A percentile compares a stretch with the other conserved stretches of the same genome.
Evolutionary conservation across 2,797 vertebrate genomes (phyloP).

Genomic region (Syngnathus rostellatus): DNA sequence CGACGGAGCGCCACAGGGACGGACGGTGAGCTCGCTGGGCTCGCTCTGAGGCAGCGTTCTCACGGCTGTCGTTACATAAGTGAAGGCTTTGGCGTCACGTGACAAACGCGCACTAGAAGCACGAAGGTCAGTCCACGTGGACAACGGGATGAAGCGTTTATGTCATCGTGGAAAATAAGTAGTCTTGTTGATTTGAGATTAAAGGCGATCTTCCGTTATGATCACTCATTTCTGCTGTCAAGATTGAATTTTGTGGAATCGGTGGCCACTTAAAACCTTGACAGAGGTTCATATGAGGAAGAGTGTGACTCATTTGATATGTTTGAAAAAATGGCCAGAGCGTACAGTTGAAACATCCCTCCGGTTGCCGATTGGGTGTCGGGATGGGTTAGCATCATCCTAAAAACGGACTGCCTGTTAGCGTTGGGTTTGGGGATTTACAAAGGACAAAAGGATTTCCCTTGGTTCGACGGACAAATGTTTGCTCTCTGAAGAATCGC

Average conservation of each 20-base stretch:
- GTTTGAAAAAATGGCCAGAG: neutral
- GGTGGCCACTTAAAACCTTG: no score
- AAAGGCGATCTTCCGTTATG: no score
- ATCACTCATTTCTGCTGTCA: no score
- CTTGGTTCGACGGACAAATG: neutral
- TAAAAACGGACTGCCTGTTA: conserved; percentile 7
- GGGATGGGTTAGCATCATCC: conserved; percentile 31
- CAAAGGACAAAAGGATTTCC: neutral
- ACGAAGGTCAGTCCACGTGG: conserved; percentile 45
- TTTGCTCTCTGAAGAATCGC: neutral
- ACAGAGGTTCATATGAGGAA: neutral
- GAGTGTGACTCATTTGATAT: neutral
- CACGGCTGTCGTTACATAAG: conserved; percentile 62
- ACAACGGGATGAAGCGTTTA: neutral
- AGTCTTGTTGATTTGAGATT: no score
- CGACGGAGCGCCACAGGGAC: conserved; percentile 16
- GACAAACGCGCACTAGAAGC: conserved; percentile 40
- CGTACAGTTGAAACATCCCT: neutral
- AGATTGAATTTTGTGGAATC: no score
- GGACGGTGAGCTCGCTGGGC: neutral
- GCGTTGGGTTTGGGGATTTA: neutral
- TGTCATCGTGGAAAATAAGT: neutral
- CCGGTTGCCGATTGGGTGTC: neutral
- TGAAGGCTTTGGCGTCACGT: conserved; percentile 64
- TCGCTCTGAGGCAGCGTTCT: conserved; percentile 29